Evolutionary conservation across 2,888 invertebrate species (phyloP).

Genomic region (Ernsta delagoae): DNA sequence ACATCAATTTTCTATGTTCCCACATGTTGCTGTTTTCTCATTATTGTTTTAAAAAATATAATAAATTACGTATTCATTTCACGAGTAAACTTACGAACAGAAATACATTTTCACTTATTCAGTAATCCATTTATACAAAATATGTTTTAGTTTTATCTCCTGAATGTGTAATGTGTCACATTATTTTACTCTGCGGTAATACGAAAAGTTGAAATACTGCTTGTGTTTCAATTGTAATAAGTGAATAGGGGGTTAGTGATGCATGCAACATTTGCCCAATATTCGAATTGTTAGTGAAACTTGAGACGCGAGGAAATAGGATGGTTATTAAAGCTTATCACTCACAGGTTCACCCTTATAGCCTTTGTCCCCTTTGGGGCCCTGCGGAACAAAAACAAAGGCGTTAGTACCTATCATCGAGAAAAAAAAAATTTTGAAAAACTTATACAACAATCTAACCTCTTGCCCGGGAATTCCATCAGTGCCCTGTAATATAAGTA

Average conservation of each 20-base stretch:
- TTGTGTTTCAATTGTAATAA: background rate
- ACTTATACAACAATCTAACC: conserved; percentile 78
- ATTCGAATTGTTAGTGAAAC: conserved; percentile 45
- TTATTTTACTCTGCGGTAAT: background rate
- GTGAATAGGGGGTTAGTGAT: conserved; percentile 36
- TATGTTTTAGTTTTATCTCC: background rate
- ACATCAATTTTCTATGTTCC: too few species aligned
- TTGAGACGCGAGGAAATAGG: conserved; percentile 35
- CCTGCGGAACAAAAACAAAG: conserved; percentile 84
- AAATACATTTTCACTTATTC: too few species aligned
- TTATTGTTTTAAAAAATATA: too few species aligned
- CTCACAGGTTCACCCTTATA: conserved; percentile 93
- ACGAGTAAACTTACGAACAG: too few species aligned
- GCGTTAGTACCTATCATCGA: conserved; percentile 34
- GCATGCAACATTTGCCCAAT: conserved; percentile 40
- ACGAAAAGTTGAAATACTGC: background rate
- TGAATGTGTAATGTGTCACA: background rate
- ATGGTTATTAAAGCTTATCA: conserved; percentile 49
- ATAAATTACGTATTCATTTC: too few species aligned
- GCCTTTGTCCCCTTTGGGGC: conserved; percentile 95
- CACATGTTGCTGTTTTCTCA: too few species aligned
- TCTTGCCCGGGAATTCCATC: conserved; percentile 97
- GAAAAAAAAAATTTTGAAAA: background rate
- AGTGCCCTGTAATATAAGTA: conserved; percentile 89
- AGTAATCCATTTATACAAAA: too few species aligned